Conservation (phyloP, 2,113 vertebrate genomes). For the Elgaria multicarinata region DNA sequence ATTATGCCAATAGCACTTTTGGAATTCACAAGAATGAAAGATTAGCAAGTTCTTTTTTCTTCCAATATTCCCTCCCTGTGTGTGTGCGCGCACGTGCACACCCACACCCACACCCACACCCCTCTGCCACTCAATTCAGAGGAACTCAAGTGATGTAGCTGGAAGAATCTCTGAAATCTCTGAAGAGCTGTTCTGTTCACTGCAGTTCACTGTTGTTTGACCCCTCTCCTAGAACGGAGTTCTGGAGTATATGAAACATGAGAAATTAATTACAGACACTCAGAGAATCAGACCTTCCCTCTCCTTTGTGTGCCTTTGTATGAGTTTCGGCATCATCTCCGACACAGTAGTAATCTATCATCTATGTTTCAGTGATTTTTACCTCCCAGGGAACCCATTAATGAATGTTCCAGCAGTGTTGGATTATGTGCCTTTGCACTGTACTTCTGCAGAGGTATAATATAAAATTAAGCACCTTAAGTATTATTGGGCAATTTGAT, state of each 20-base stretch:
- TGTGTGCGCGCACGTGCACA: no score
- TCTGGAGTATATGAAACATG: slow-evolving; percentile 25
- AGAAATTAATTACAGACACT: slow-evolving; percentile 19
- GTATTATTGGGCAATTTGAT: background rate
- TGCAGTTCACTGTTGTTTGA: background rate
- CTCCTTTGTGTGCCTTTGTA: slow-evolving; percentile 2
- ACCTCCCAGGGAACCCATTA: background rate
- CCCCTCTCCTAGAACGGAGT: background rate
- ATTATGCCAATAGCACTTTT: background rate
- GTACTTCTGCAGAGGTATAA: background rate
- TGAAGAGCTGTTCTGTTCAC: slow-evolving; percentile 3
- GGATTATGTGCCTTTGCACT: background rate
- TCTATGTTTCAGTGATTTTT: slow-evolving; percentile 22
- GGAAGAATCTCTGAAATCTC: background rate
- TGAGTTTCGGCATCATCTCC: background rate
- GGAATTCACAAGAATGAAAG: background rate
- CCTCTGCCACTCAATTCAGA: background rate
- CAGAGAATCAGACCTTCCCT: background rate
- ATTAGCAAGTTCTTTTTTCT: background rate
- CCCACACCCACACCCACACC: no score
- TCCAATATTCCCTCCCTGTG: background rate
- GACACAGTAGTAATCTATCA: slow-evolving; percentile 22
- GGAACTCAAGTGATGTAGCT: background rate
- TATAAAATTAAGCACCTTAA: background rate
- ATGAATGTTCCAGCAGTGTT: slow-evolving; percentile 3